Evolutionary conservation across 2,888 invertebrate genomes (phyloP).

Genomic region (Celastrina argiolus): DNA sequence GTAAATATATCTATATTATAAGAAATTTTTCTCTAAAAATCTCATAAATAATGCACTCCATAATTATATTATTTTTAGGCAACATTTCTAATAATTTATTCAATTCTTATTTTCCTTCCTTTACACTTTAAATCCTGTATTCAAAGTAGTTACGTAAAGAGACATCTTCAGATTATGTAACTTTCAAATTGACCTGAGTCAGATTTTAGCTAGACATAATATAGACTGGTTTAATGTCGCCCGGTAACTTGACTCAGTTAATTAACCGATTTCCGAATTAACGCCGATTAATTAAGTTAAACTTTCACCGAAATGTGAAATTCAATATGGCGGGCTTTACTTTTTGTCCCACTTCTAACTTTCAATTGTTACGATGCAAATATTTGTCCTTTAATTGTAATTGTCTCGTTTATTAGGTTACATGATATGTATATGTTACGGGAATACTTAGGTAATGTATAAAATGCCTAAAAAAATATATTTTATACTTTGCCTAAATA

Average conservation of each 20-base stretch:
- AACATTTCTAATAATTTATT: too few relatives aligned
- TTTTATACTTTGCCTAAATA: too few relatives aligned
- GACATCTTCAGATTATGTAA: not conserved
- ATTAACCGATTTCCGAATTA: conserved; percentile 13
- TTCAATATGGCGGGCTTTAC: not conserved
- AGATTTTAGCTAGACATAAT: not conserved
- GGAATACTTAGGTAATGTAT: too few relatives aligned
- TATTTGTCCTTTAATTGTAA: not conserved
- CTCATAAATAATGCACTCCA: too few relatives aligned
- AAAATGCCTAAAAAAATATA: too few relatives aligned
- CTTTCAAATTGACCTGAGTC: not conserved
- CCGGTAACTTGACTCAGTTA: not conserved
- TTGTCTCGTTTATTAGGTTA: not conserved
- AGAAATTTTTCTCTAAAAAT: too few relatives aligned
- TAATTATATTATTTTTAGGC: too few relatives aligned
- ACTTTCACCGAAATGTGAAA: conserved; percentile 11
- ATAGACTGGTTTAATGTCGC: not conserved
- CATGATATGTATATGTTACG: too few relatives aligned
- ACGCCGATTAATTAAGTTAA: conserved; percentile 16
- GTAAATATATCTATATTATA: too few relatives aligned
- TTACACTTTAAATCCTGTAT: too few relatives aligned
- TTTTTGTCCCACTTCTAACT: conserved; percentile 10
- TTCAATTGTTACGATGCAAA: not conserved
- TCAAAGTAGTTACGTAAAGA: not conserved
- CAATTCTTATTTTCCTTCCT: too few relatives aligned